Evolutionary conservation across 2,797 vertebrate genomes (phyloP), one percentile per base, ranked within the genome.

Genomic region (Remorina albescens): DNA sequence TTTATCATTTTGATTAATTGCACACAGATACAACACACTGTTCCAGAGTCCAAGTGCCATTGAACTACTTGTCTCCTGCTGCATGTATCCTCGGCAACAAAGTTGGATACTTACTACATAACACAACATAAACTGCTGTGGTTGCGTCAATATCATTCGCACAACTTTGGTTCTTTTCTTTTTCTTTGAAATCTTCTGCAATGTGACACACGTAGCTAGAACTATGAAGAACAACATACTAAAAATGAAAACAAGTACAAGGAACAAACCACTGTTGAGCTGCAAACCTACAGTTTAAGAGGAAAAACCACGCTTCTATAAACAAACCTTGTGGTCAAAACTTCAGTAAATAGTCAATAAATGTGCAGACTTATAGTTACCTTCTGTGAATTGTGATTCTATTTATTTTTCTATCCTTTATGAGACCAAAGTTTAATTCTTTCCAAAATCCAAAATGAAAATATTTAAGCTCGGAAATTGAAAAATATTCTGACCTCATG

Each of bases 301-400:
- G 71, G 13, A 65, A 56, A 75, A 63, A 56, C 16, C 26, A 71
- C 50, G 41, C 28, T 70, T 55, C 61, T 67, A 44, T 7, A 49
- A 58, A 68, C 18, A 61, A 84, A 62, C 15, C 21, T 28, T 67
- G 50, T 58, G 47, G 28, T 83, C 60, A 57, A 67, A 78, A 49
- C 46, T 8, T 74, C 64, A 67, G 19, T 49, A 49, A 59, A 51
- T 78, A 62, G 78, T 82, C 59, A 62, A 47, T 84, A 67, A 74
- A 83, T 83, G 76, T 88, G 67, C 71, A 85, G 76, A 89, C 54
- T 83, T 76, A 78, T 88, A 80, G 70, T 78, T 71, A 61, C 57
- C 84, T 83, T 67, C 75, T 78, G 81, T 86, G 49, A 82, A 68
- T 65, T 66, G 75, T 81, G 49, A 49, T 12, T 68, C 78, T 67